Evolutionary conservation across 1,140 invertebrate species (phyloP).

Genomic region (Drosophila paulistorum): DNA sequence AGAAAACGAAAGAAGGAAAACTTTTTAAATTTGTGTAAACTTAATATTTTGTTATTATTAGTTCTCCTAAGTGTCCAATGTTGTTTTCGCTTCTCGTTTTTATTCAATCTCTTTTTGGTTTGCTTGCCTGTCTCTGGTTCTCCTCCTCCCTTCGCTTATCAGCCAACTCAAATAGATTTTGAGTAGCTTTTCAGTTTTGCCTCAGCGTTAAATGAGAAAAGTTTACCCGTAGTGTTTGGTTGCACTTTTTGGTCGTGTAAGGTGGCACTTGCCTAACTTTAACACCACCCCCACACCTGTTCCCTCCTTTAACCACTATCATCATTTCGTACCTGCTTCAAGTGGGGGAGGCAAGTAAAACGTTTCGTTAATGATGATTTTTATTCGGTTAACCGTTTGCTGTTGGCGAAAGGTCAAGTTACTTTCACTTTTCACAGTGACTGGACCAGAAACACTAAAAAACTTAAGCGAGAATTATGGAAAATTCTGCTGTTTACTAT

Average conservation of each 20-base stretch:
- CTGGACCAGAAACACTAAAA: slow-evolving; percentile 22
- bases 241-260: slow-evolving; percentile 67
- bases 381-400: slow-evolving; percentile 47
- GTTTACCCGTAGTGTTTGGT: slow-evolving; percentile 70
- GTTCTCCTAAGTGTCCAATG: slow-evolving; percentile 62
- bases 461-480: background rate
- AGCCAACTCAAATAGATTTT: slow-evolving; percentile 73
- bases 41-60: slow-evolving; percentile 76
- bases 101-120: slow-evolving; percentile 20
- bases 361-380: slow-evolving; percentile 66
- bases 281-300: background rate
- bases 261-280: slow-evolving; percentile 21
- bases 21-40: slow-evolving; percentile 66
- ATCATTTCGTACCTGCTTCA: background rate
- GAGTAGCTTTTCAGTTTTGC: slow-evolving; percentile 78
- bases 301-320: slow-evolving; percentile 1
- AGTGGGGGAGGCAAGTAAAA: slow-evolving; percentile 51
- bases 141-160: background rate
- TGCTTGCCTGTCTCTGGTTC: slow-evolving; percentile 29
- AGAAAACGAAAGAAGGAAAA: slow-evolving; percentile 34
- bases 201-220: slow-evolving; percentile 77
- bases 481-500: background rate
- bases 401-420: slow-evolving; percentile 25
- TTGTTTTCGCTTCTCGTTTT: slow-evolving; percentile 17
- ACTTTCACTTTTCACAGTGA: slow-evolving; percentile 26